Evolutionary conservation across 2,797 vertebrate species (phyloP).

Genomic region (Pseudopleuronectes americanus): DNA sequence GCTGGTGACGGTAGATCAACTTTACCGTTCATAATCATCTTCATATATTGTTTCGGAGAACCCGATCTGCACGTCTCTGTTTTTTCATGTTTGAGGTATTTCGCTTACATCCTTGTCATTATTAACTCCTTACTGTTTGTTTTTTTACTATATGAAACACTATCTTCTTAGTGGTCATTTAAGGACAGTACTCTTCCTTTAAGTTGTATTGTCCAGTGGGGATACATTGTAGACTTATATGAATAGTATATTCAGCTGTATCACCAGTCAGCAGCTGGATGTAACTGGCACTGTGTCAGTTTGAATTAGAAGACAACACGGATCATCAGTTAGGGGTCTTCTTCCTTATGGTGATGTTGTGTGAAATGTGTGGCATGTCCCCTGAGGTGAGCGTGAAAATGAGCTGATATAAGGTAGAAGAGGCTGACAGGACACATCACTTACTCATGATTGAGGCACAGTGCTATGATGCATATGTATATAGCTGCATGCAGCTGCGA

Average conservation of each 20-base stretch:
- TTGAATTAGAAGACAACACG: background rate
- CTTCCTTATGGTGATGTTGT: background rate
- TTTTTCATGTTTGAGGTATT: no score
- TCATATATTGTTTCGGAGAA: background rate
- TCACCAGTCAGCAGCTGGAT: no score
- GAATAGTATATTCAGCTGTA: no score
- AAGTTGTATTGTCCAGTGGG: background rate
- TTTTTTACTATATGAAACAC: no score
- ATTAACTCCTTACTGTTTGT: no score
- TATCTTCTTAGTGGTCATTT: no score
- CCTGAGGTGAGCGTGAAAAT: constrained; percentile 1
- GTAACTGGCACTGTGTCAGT: background rate
- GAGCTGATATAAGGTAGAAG: background rate
- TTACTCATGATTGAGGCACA: background rate
- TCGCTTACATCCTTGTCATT: no score
- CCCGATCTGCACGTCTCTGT: background rate
- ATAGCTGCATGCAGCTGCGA: no score
- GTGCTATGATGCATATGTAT: background rate
- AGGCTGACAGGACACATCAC: background rate
- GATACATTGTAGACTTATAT: background rate
- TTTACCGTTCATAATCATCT: background rate
- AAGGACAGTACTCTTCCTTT: background rate
- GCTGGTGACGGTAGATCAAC: background rate
- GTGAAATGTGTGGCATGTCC: background rate
- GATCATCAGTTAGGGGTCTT: background rate